Conservation (phyloP, 2,888 invertebrate genomes). For the Hyposoter dolosus region DNA sequence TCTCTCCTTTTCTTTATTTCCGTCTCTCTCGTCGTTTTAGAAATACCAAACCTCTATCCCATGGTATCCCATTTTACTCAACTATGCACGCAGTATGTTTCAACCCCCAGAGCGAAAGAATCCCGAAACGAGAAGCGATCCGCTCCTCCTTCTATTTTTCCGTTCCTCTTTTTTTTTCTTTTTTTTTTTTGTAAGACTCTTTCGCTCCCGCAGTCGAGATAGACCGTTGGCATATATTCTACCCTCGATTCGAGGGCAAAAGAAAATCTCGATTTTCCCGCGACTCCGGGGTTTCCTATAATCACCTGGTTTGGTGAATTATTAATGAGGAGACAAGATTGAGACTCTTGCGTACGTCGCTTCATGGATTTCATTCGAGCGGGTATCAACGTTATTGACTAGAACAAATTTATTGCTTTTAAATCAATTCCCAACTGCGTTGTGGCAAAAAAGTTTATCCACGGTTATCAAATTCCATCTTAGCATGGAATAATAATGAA, state of each 20-base stretch:
- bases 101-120: slow-evolving; percentile 45
- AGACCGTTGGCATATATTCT: not conserved
- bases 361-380: not conserved
- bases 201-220: not conserved
- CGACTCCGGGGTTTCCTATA: slow-evolving; percentile 38
- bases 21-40: slow-evolving; percentile 49
- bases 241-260: slow-evolving; percentile 35
- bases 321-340: slow-evolving; percentile 40
- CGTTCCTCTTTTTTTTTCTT: slow-evolving; percentile 5
- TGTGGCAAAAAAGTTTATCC: not conserved
- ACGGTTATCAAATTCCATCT: not conserved
- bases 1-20: slow-evolving; percentile 15
- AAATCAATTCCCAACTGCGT: not conserved
- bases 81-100: slow-evolving; percentile 60
- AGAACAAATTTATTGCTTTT: not conserved
- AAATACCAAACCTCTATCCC: slow-evolving; percentile 37
- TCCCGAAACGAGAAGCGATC: slow-evolving; percentile 55
- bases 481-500: not conserved
- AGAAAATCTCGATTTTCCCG: slow-evolving; percentile 51
- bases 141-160: slow-evolving; percentile 24
- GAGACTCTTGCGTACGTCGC: not conserved
- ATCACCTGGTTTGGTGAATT: slow-evolving; percentile 57
- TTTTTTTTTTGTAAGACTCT: slow-evolving; percentile 5
- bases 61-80: slow-evolving; percentile 57
- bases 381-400: not conserved